Evolutionary conservation across 2,888 invertebrate species (phyloP), one percentile per base, ranked within the genome.

Genomic region (Acronicta aceris): DNA sequence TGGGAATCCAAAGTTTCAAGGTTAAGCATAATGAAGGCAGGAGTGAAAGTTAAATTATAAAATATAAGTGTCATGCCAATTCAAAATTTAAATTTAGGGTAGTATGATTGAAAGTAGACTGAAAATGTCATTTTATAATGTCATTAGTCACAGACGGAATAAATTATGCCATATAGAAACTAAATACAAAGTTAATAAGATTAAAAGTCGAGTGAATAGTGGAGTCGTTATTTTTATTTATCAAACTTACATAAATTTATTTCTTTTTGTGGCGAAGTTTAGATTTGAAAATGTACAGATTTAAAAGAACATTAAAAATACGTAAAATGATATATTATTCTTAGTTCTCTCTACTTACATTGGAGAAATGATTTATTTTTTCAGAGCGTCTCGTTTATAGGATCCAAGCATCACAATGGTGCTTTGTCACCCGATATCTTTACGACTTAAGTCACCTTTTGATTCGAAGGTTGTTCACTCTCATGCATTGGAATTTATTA

Each of bases 401-500:
- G 17, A 65, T 59, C 42, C 27, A 54, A 42, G 51, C 16, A 41
- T 53, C 38, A 71, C 45, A 75, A 60, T 48, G 49, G 59, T 56
- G 43, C 62, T 71, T 71, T 68, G 61, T 60, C 51, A 62, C 25
- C 43, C 40, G 52, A 75, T 62, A 57, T 67, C 54, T 74, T 74
- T 65, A 72, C 53, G 64, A 69, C 65, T 59, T 61, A 40, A 61
- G 69, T 75, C 67, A 75, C 69, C 69, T 77, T 67, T 65, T 49
- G 56, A 67, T 65, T 67, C 49, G 47, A 49, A 79, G 69, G 69
- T 76, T 69, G 57, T 76, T 61, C 60, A 41, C 62, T 49, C 30
- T 55, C 21, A 50, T 63, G 59, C 65, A 76, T 25, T 65, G 10
- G 56, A 42, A 47, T 57, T 52, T 45, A 52, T 41, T 59, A 65